phyloP scores from a whole-genome alignment of 2,797 vertebrate species.

The Numenius phaeopus region DNA sequence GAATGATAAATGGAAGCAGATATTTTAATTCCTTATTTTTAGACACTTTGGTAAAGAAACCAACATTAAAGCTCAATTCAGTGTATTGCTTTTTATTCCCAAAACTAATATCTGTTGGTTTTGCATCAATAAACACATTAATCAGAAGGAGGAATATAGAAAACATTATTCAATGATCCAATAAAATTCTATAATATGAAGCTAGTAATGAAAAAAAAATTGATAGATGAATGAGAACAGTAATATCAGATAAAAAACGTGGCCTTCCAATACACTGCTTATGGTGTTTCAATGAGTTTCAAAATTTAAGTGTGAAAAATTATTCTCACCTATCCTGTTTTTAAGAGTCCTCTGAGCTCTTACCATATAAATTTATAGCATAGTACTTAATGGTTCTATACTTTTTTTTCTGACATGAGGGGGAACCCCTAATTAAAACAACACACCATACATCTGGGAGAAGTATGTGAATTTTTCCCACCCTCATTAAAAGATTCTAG shows the following conservation, averaged over 20 bases:
- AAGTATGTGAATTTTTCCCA: not conserved
- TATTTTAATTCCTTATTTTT: conserved; percentile 42
- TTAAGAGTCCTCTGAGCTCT: not conserved
- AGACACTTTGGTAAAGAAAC: not conserved
- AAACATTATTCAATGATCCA: conserved; percentile 57
- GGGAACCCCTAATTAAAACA: not conserved
- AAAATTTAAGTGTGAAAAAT: conserved; percentile 19
- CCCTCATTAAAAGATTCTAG: not conserved
- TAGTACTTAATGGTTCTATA: not conserved
- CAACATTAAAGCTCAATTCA: conserved; percentile 3
- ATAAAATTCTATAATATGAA: conserved; percentile 25
- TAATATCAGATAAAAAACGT: not conserved
- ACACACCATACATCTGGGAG: rapidly evolving
- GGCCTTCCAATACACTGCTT: not conserved
- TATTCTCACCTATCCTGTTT: not conserved
- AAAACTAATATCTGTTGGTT: conserved; percentile 17
- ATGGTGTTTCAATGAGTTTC: not conserved
- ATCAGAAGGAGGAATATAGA: conserved; percentile 43
- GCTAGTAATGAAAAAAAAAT: conserved; percentile 24
- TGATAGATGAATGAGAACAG: conserved; percentile 34
- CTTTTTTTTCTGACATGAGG: not conserved
- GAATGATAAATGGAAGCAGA: conserved; percentile 33
- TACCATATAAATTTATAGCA: not conserved
- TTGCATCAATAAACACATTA: conserved; percentile 55
- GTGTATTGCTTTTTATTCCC: not conserved